These are phyloP conservation scores for Pandemis cinnamomeana DNA, from an alignment of 2,888 invertebrate genomes.

Conservation along the genomic window DNA sequence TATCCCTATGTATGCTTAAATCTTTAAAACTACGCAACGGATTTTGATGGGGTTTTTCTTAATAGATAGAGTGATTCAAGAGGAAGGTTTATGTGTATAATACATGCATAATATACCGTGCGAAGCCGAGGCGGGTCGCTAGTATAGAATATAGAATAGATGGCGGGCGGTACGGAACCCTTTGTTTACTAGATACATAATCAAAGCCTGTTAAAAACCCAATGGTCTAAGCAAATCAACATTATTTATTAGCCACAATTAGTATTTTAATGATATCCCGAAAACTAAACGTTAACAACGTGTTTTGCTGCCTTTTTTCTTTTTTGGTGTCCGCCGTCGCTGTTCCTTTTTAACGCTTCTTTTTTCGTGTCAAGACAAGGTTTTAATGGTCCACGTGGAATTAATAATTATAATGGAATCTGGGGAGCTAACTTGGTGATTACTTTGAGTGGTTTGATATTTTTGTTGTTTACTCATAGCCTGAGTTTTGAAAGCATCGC, in stretches of 20 bases:
- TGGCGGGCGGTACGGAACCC: no score
- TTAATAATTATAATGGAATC: slow-evolving; percentile 63
- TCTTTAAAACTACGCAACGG: no score
- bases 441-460: slow-evolving; percentile 5
- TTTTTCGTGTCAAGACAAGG: slow-evolving; percentile 22
- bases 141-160: no score
- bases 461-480: slow-evolving; percentile 4
- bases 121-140: no score
- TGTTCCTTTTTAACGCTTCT: slow-evolving; percentile 56
- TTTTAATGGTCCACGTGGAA: slow-evolving; percentile 68
- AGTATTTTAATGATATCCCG: slow-evolving; percentile 23
- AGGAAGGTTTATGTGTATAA: no score
- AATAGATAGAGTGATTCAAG: no score
- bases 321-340: slow-evolving; percentile 67
- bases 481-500: no score
- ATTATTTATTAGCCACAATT: slow-evolving; percentile 29
- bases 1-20: no score
- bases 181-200: not conserved
- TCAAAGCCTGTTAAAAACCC: not conserved
- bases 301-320: slow-evolving; percentile 75
- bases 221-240: not conserved
- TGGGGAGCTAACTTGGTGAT: slow-evolving; percentile 16
- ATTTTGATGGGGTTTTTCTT: no score
- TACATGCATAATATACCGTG: no score
- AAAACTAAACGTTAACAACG: slow-evolving; percentile 76